Evolutionary conservation across 2,888 invertebrate genomes (phyloP).

Genomic region (Microctonus aethiopoides): DNA sequence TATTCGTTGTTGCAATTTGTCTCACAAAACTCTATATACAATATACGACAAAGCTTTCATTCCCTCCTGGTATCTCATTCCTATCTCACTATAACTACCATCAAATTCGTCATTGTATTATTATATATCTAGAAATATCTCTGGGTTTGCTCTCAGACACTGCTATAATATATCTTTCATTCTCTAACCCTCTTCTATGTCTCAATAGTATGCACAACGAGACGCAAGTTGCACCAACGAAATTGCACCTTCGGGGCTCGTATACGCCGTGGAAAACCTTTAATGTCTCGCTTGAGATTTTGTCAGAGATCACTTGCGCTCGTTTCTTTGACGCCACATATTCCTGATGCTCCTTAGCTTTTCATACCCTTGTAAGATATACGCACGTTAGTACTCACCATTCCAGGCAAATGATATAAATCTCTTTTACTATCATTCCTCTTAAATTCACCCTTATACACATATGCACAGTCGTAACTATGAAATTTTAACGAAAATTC

Average conservation of each 20-base stretch:
- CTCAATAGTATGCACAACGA: slow-evolving; percentile 29
- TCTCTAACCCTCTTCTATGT: background rate
- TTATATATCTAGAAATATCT: background rate
- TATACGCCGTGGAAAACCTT: slow-evolving; percentile 30
- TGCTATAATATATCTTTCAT: background rate
- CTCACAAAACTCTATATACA: background rate
- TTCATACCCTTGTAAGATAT: slow-evolving; percentile 8
- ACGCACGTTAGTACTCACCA: background rate
- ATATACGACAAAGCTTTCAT: background rate
- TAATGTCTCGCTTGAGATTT: slow-evolving; percentile 29
- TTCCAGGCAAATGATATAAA: background rate
- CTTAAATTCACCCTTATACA: background rate
- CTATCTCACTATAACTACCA: background rate
- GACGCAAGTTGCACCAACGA: slow-evolving; percentile 27
- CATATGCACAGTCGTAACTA: background rate
- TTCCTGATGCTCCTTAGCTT: background rate
- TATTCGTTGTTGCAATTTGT: background rate
- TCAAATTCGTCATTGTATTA: background rate
- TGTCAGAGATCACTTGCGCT: slow-evolving; percentile 17
- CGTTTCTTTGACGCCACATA: slow-evolving; percentile 17
- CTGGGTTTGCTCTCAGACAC: background rate
- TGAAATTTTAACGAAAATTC: background rate
- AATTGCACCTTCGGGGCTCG: slow-evolving; percentile 34
- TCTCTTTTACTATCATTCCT: background rate
- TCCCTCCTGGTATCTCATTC: background rate